Evolutionary conservation across 1,140 invertebrate species (phyloP).

Genomic region (Philotrypesis tridentata): DNA sequence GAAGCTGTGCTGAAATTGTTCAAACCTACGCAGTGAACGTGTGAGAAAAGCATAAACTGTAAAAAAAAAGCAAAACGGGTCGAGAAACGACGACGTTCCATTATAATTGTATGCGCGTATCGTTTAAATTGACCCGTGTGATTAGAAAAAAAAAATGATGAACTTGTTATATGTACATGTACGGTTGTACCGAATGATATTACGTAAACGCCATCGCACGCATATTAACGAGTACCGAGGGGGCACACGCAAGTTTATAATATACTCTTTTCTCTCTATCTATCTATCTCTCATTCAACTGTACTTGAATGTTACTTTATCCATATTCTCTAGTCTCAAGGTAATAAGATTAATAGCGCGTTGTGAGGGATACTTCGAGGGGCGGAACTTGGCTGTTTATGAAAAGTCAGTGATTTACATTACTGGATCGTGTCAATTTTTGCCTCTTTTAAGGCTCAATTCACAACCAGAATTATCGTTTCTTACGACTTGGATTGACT

Average conservation of each 20-base stretch:
- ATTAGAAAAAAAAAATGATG: slow-evolving; percentile 34
- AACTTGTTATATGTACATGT: slow-evolving; percentile 34
- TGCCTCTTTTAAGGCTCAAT: not conserved
- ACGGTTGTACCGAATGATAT: slow-evolving; percentile 28
- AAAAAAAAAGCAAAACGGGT: not conserved
- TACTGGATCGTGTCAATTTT: not conserved
- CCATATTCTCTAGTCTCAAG: not conserved
- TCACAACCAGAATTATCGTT: not conserved
- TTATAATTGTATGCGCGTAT: slow-evolving; percentile 9
- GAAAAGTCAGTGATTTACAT: not conserved
- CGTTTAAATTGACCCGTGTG: slow-evolving; percentile 16
- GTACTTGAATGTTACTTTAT: not conserved
- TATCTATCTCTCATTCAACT: not conserved
- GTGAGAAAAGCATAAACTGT: not conserved
- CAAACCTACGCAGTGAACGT: not conserved
- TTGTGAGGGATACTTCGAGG: not conserved
- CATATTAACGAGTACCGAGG: slow-evolving; percentile 18
- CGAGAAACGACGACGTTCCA: not conserved
- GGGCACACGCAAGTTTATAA: slow-evolving; percentile 38
- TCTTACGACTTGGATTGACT: not conserved
- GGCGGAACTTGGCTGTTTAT: not conserved
- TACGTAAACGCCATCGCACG: slow-evolving; percentile 29
- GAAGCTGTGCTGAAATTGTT: slow-evolving; percentile 23
- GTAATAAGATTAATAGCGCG: not conserved
- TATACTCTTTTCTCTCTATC: not conserved